phyloP scores from a whole-genome alignment of 2,888 invertebrate species.

The Steinernema scapterisci region DNA sequence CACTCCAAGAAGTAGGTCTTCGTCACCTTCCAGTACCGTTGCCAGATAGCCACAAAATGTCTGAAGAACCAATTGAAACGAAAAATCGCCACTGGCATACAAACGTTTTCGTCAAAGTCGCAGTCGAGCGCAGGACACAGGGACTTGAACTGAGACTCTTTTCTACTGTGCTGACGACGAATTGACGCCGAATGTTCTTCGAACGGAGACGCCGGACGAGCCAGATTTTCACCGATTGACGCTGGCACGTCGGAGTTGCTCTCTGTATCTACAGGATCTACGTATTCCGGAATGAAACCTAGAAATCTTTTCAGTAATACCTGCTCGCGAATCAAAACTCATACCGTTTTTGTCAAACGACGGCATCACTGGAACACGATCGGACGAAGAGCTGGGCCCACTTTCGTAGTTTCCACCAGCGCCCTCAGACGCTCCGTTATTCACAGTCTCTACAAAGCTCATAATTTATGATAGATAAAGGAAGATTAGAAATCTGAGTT shows the following conservation, averaged over 20 bases:
- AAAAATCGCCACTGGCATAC: background rate
- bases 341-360: conserved; percentile 19
- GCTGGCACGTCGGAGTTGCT: background rate
- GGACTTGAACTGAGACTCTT: conserved; percentile 47
- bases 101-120: conserved; percentile 34
- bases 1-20: conserved; percentile 5
- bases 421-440: conserved; percentile 48
- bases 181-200: background rate
- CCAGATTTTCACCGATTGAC: background rate
- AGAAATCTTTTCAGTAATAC: no score
- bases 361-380: background rate
- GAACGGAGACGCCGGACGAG: background rate
- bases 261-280: background rate
- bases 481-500: background rate
- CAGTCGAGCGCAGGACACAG: conserved; percentile 45
- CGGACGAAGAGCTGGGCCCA: background rate
- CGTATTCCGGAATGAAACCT: conserved; percentile 21
- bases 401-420: conserved; percentile 46
- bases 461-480: background rate
- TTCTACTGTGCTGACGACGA: conserved; percentile 35
- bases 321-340: no score
- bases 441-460: conserved; percentile 46
- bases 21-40: conserved; percentile 1
- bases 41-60: conserved; percentile 23
- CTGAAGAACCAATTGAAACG: background rate